Base-by-base conservation (phyloP, 2,888 invertebrate species). In the Clunio marinus region DNA sequence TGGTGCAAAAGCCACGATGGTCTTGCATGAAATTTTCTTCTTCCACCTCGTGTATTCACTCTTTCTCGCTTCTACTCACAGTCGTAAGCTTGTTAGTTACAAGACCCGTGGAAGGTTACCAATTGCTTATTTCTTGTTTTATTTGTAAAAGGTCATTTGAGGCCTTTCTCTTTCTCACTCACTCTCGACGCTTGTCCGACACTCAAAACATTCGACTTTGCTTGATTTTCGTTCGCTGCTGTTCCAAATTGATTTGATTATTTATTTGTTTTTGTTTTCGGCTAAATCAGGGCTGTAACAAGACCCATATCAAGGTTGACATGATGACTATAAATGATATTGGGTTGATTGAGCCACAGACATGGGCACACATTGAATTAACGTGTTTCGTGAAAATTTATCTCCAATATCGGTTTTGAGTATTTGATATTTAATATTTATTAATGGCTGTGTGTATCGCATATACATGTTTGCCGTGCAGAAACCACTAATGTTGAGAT, bases 401-500 rank as follows among this genome's bases (percentile, higher is more conserved):
- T 5, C 41, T 41, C 32, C 32, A 8, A 32, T n/a, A n/a, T 32
- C 41, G 41, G 41, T 41, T 15, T 41, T 41, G 10, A 15, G 41
- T 41, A 41, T 41, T 41, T 41, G 15, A 41, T 41, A 41, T 41
- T 41, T 41, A n/a, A 32, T 41, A 41, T 41, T 41, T n/a, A n/a
- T 41, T 41, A 10, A n/a, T 41, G 4, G 10, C 2, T 41, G 41
- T 41, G 41, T 41, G n/a, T n/a, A n/a, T n/a, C n/a, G n/a, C n/a
- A n/a, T 51, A 59, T 37, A 59, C 59, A 62, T 24, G 62, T 62
- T 62, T 62, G 25, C 62, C 62, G 28, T 62, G 62, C 62, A 62
- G 62, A 62, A 62, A 62, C 62, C 62, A 62, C 62, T 62, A 25
- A 24, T 41, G 32, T 62, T 20, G 35, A 62, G 62, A 62, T 20